phyloP scores from a whole-genome alignment of 2,888 invertebrate genomes.

The Chrysolina haemoptera region DNA sequence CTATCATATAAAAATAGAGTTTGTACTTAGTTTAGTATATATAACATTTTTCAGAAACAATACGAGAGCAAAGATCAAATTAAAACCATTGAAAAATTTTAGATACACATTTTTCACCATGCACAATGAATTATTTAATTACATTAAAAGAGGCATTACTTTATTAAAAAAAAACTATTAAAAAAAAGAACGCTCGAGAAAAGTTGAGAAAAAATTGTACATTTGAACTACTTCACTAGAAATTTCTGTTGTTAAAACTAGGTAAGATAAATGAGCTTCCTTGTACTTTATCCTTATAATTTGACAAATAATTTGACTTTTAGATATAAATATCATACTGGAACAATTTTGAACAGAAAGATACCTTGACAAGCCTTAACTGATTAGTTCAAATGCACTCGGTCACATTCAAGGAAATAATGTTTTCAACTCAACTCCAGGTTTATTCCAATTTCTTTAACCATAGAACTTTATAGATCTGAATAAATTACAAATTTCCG shows the following conservation, averaged over 20 bases:
- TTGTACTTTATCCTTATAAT: too few species aligned
- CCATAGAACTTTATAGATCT: background rate
- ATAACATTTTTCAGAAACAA: constrained; percentile 34
- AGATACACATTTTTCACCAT: background rate
- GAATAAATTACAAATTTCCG: background rate
- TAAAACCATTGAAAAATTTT: constrained; percentile 14
- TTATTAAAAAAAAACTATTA: background rate
- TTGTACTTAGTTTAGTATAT: constrained; percentile 47
- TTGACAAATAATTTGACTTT: too few species aligned
- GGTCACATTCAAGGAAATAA: background rate
- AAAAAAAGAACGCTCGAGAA: background rate
- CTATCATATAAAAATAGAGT: constrained; percentile 51
- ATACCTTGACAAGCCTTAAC: too few species aligned
- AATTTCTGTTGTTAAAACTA: background rate
- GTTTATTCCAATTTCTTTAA: background rate
- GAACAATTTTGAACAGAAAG: too few species aligned
- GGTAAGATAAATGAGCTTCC: too few species aligned
- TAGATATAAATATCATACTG: too few species aligned
- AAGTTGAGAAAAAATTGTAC: background rate
- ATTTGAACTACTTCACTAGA: background rate
- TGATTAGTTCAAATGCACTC: background rate
- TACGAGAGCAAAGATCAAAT: constrained; percentile 18
- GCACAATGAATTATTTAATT: background rate
- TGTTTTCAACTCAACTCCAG: background rate
- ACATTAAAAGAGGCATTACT: background rate